Base-by-base conservation (phyloP, 1,140 invertebrate species). In the Carcinoscorpius rotundicauda region DNA sequence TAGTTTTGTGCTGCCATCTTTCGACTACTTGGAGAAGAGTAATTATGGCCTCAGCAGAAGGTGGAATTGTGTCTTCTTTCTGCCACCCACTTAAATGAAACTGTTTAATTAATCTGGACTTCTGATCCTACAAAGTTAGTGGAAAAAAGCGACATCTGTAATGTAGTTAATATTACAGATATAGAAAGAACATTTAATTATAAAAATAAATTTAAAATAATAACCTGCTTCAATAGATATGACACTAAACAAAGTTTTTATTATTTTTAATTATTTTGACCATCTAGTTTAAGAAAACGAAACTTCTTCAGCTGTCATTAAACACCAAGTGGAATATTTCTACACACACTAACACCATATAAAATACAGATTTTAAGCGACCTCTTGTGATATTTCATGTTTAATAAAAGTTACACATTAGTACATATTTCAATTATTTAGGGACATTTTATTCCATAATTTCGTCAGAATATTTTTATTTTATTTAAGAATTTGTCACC, bases 11-110 rank as follows among this genome's bases (percentile, higher is more conserved):
- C n/a, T 55, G 53, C 53, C 53, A 55, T 55, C n/a, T 55, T 55
- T 55, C 53, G n/a, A 55, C 53, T 55, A 8, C n/a, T n/a, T 8
- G 6, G 6, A 55, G 53, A 6, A 55, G n/a, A 6, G 6, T 55
- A n/a, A 55, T 55, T 8, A 55, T n/a, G 6, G 6, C 53, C n/a
- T 55, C 53, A 55, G n/a, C 53, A n/a, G 6, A 8, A n/a, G 53
- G 53, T 55, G n/a, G n/a, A n/a, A n/a, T n/a, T 55, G n/a, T n/a
- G 53, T 55, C 53, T 8, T 55, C 53, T 55, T 55, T 55, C 53
- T 8, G n/a, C 53, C 53, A 55, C 6, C 53, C 53, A 6, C 6
- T 55, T n/a, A 55, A 8, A n/a, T 55, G 53, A 55, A 55, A 55
- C n/a, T 55, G 53, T 3, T 55, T 55, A n/a, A 55, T 55, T 8